phyloP scores from a whole-genome alignment of 2,113 vertebrate species.

The Taxidea taxus region DNA sequence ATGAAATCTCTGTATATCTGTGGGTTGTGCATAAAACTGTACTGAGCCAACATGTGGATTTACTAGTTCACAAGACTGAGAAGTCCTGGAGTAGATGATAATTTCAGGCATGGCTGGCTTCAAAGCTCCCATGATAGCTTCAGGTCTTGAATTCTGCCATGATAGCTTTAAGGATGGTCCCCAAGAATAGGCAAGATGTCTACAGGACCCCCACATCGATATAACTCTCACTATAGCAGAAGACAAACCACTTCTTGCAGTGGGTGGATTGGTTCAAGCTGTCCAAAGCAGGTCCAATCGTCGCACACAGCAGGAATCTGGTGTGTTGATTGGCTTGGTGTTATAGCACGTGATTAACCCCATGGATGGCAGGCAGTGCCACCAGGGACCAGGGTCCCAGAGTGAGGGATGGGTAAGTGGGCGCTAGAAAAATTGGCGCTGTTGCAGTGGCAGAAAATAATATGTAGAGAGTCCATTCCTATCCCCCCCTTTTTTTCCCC shows the following conservation, averaged over 20 bases:
- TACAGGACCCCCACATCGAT: not conserved
- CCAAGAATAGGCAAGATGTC: not conserved
- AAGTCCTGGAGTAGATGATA: not conserved
- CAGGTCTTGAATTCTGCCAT: not conserved
- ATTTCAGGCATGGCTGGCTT: not conserved
- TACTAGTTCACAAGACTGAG: not conserved
- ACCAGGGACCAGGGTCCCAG: not conserved
- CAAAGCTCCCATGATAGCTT: not conserved
- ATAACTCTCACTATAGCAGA: not conserved
- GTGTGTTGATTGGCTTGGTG: not conserved
- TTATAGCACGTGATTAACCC: not conserved
- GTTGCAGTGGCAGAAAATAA: not conserved
- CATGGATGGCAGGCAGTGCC: not conserved
- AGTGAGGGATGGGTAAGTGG: not conserved
- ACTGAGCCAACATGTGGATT: not conserved
- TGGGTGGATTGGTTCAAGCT: not conserved
- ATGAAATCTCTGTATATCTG: not conserved
- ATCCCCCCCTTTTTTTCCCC: not conserved
- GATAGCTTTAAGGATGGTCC: not conserved
- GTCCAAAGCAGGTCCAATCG: not conserved
- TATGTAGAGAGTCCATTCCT: not conserved
- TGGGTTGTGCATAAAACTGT: not conserved
- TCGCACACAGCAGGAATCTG: not conserved
- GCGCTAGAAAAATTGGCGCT: not conserved
- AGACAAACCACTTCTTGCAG: not conserved